Evolutionary conservation across 2,113 vertebrate species (phyloP).

Genomic region (Collichthys lucidus): DNA sequence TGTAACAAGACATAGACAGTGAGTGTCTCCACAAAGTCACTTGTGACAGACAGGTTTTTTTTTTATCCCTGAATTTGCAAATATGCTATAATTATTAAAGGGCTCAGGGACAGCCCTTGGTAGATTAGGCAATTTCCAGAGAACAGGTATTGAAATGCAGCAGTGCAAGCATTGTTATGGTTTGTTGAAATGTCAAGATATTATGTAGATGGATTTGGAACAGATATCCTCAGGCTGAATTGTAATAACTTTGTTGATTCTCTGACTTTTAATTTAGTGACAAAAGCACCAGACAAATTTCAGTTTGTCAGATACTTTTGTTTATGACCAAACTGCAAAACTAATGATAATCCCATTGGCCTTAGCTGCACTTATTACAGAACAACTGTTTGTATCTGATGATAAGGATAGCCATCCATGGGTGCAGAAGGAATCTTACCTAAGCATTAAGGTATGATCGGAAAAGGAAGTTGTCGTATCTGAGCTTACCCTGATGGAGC

Average conservation of each 20-base stretch:
- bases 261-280: not conserved
- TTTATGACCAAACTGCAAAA: not conserved
- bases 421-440: not conserved
- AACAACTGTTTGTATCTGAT: not conserved
- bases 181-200: not conserved
- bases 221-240: not conserved
- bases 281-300: not conserved
- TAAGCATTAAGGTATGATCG: not conserved
- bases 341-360: not conserved
- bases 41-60: not conserved
- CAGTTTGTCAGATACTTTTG: not conserved
- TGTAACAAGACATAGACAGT: not conserved
- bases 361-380: not conserved
- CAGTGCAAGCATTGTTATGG: not conserved
- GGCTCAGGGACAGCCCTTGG: not conserved
- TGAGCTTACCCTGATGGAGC: slow-evolving; percentile 92
- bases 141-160: slow-evolving; percentile 2
- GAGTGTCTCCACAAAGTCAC: slow-evolving; percentile 9
- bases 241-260: not conserved
- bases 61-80: slow-evolving; percentile 34
- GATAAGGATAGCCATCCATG: not conserved
- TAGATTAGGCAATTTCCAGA: slow-evolving; percentile 14
- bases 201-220: not conserved
- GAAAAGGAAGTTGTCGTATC: not conserved
- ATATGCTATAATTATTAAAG: slow-evolving; percentile 34